Conservation (phyloP, 2,888 invertebrate genomes). For the Acleris cristana region DNA sequence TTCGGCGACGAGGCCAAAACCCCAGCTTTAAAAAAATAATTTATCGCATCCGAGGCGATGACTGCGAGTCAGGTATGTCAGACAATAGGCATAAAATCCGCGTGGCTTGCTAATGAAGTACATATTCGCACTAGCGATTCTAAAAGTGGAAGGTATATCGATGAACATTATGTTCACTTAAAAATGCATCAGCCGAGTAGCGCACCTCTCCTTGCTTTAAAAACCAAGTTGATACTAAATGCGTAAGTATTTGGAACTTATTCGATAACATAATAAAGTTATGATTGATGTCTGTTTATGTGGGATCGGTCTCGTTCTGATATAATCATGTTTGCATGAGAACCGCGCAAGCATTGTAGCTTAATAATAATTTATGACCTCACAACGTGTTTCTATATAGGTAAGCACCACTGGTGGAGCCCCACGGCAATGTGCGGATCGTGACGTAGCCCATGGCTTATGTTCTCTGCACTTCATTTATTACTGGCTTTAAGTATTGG, state of each 20-base stretch:
- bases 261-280: neutral
- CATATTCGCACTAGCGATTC: no score
- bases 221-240: no score
- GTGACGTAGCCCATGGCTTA: conserved; percentile 11
- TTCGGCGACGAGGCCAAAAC: conserved; percentile 3
- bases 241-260: neutral
- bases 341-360: conserved; percentile 52
- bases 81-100: no score
- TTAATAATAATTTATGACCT: conserved; percentile 61
- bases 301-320: conserved; percentile 40
- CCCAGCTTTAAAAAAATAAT: neutral
- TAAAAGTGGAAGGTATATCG: no score
- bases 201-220: no score
- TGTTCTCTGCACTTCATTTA: conserved; percentile 11
- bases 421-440: conserved; percentile 2
- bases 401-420: neutral
- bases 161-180: no score
- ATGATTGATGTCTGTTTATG: neutral
- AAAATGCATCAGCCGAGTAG: no score
- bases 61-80: no score
- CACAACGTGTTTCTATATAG: conserved; percentile 43
- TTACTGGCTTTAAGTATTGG: conserved; percentile 5
- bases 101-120: no score
- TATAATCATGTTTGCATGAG: conserved; percentile 48
- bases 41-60: neutral